phyloP scores from a whole-genome alignment of 2,888 invertebrate genomes.

The Drosophila ustulata region DNA sequence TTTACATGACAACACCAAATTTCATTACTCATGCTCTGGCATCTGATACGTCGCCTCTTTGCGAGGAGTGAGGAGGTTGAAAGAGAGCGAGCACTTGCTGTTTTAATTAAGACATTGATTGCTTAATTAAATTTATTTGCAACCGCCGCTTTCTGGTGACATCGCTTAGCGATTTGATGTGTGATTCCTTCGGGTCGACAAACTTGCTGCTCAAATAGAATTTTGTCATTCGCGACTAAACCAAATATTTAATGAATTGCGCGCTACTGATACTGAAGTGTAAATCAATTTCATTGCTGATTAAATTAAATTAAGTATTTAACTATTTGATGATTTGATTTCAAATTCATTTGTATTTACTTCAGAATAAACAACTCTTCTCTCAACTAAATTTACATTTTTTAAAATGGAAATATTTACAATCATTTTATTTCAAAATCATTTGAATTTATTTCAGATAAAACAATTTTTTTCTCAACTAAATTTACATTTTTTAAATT shows the following conservation, averaged over 20 bases:
- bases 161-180: slow-evolving; percentile 46
- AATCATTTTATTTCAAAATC: too few species aligned
- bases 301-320: not conserved
- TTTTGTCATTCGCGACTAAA: not conserved
- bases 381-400: too few species aligned
- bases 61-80: not conserved
- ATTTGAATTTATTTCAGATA: too few species aligned
- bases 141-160: slow-evolving; percentile 39
- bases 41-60: slow-evolving; percentile 27
- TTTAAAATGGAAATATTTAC: too few species aligned
- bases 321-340: too few species aligned
- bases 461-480: too few species aligned
- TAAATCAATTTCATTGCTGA: not conserved
- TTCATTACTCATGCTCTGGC: slow-evolving; percentile 61
- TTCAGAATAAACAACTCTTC: too few species aligned
- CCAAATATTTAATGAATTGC: slow-evolving; percentile 6
- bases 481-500: too few species aligned
- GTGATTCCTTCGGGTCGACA: not conserved
- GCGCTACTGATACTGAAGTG: not conserved
- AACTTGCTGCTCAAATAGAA: slow-evolving; percentile 1
- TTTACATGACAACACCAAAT: slow-evolving; percentile 67
- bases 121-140: slow-evolving; percentile 65
- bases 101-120: slow-evolving; percentile 74
- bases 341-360: too few species aligned
- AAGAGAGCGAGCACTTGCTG: slow-evolving; percentile 39